phyloP scores from a whole-genome alignment of 2,797 vertebrate genomes.

The Melanotaenia trifasciata region DNA sequence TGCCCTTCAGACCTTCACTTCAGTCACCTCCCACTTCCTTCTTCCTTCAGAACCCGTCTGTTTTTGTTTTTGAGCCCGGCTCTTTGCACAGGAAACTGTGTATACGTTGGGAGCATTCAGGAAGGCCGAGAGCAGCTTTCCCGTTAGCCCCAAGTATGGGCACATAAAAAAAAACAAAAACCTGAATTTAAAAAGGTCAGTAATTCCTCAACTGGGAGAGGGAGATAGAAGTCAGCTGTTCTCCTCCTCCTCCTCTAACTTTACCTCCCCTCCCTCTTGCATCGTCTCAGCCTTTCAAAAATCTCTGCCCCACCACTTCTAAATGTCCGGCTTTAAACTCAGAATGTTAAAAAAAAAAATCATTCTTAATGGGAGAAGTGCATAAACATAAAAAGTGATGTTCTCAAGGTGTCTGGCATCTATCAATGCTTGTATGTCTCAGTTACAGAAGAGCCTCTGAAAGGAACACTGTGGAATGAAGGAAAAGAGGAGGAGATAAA shows the following conservation, averaged over 20 bases:
- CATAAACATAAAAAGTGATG: constrained; percentile 21
- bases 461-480: constrained; percentile 76
- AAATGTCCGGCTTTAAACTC: constrained; percentile 42
- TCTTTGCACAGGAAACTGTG: constrained; percentile 86
- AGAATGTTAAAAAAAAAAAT: constrained; percentile 10
- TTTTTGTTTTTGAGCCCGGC: constrained; percentile 85
- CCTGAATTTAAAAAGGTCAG: constrained; percentile 50
- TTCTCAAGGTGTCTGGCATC: constrained; percentile 21
- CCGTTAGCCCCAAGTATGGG: constrained; percentile 67
- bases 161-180: constrained; percentile 46
- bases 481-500: constrained; percentile 83
- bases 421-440: constrained; percentile 36
- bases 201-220: constrained; percentile 66
- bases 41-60: constrained; percentile 81
- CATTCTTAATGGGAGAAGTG: constrained; percentile 13
- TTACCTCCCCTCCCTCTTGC: constrained; percentile 64
- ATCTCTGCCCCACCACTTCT: constrained; percentile 49
- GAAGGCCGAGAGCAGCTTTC: constrained; percentile 83
- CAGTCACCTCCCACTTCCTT: constrained; percentile 81
- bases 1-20: constrained; percentile 77
- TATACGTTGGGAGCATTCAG: constrained; percentile 87
- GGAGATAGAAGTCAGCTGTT: constrained; percentile 79
- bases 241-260: constrained; percentile 57
- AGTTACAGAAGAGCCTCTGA: constrained; percentile 61
- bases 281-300: constrained; percentile 67